Evolutionary conservation across 1,140 invertebrate species (phyloP), one percentile per base, ranked within the genome.

Genomic region (Babylonia areolata): DNA sequence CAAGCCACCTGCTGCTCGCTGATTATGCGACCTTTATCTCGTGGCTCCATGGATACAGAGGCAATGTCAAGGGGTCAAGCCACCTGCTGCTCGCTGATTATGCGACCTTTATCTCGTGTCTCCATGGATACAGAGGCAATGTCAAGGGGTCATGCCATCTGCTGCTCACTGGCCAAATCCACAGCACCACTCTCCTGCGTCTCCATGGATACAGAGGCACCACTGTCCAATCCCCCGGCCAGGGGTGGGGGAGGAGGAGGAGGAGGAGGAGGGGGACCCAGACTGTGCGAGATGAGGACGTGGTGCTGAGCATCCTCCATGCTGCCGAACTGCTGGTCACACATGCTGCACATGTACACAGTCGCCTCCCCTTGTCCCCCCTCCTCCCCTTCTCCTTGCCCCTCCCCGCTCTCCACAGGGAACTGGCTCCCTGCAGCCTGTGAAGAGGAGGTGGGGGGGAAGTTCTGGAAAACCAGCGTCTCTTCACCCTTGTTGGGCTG

Each of bases 281-380:
- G 37, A n/a, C 23, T 15, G 40, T 84, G 82, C 1, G 37, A 20
- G 40, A 42, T 5, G 54, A 84, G n/a, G 12, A 84, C 69, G 31
- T 84, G 82, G 39, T 84, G 64, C 40, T 84, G 64, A 11, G 82
- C 82, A n/a, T 20, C 31, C n/a, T 37, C 37, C 64, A 71, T 23
- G n/a, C 69, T 73, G 33, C 3, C 20, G 39, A 84, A 84, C 20
- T 58, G 40, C 69, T 84, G 82, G 39, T 75, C 28, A 37, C 82
- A 84, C 23, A 37, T 40, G 69, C 82, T 84, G 31, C 82, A 84
- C 64, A 84, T 73, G 69, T 69, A 84, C 11, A 84, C 20, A 2
- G 37, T 23, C 2, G 39, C 69, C n/a, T 71, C 35, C 71, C 20
- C 31, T 20, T 3, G 5, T 6, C 23, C 71, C 71, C 6, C 3